These are phyloP conservation scores for Ailuropoda melanoleuca DNA, from an alignment of 2,113 vertebrate genomes.

Conservation along the genomic window DNA sequence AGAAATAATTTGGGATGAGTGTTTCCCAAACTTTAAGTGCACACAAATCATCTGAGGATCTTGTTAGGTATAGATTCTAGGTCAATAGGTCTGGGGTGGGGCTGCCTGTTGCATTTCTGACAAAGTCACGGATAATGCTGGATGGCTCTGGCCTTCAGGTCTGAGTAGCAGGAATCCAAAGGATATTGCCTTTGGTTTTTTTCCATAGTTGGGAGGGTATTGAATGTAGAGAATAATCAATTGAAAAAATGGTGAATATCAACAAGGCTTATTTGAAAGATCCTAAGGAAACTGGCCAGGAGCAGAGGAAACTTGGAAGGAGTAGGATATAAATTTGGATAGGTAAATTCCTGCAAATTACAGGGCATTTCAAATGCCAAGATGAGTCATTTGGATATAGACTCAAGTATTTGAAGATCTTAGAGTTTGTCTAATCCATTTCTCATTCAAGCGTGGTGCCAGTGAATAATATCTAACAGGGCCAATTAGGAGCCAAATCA, in stretches of 20 bases:
- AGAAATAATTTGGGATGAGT: neutral
- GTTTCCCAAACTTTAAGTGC: neutral
- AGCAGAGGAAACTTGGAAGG: neutral
- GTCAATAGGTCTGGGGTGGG: neutral
- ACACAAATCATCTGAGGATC: neutral
- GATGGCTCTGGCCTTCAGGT: neutral
- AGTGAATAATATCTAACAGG: neutral
- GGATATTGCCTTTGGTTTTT: neutral
- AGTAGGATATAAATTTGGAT: neutral
- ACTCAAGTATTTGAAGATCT: neutral
- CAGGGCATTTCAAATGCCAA: neutral
- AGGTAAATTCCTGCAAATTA: neutral
- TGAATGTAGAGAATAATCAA: neutral
- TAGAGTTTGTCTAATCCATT: neutral
- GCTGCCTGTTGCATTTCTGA: neutral
- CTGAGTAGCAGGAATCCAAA: neutral
- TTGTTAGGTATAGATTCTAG: neutral
- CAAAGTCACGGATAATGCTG: neutral
- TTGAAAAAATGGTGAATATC: neutral
- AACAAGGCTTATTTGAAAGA: neutral
- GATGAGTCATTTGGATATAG: slow-evolving; percentile 5
- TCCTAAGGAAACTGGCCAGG: neutral
- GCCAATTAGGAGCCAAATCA: neutral
- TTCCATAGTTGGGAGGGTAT: neutral
- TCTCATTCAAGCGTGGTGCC: neutral